Conservation (phyloP, 2,888 invertebrate species). For the Ptilodon capucinus region DNA sequence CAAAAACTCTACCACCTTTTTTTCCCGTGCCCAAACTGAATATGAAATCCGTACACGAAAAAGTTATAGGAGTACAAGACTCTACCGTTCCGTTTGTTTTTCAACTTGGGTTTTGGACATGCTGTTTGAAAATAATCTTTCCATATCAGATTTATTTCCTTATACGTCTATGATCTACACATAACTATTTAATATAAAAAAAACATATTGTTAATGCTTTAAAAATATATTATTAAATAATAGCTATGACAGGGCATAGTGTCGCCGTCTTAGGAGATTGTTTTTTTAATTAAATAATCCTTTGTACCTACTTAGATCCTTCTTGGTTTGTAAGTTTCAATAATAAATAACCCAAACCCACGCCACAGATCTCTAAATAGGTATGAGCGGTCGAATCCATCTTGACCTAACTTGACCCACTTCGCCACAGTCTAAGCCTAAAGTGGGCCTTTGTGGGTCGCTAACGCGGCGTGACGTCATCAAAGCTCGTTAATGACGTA, state of each 20-base stretch:
- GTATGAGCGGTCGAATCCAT: neutral
- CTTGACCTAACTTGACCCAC: slow-evolving; percentile 36
- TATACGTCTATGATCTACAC: no score
- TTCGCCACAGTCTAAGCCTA: slow-evolving; percentile 35
- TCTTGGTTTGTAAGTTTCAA: no score
- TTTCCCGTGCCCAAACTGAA: slow-evolving; percentile 58
- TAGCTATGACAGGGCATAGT: no score
- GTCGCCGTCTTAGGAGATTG: no score
- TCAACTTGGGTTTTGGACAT: neutral
- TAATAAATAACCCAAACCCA: no score
- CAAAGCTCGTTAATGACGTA: slow-evolving; percentile 58
- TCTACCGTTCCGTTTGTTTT: neutral
- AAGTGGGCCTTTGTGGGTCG: slow-evolving; percentile 40
- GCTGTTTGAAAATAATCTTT: neutral
- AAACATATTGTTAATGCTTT: no score
- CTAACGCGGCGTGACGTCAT: slow-evolving; percentile 65
- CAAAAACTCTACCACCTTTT: slow-evolving; percentile 51
- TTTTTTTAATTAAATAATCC: no score
- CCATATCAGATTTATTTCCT: no score
- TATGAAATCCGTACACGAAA: slow-evolving; percentile 52
- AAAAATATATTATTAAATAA: no score
- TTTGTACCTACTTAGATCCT: no score
- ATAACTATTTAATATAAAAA: no score
- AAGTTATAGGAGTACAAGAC: slow-evolving; percentile 34
- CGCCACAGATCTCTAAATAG: neutral